Evolutionary conservation across 2,888 invertebrate species (phyloP).

Genomic region (Zaprionus bogoriensis): DNA sequence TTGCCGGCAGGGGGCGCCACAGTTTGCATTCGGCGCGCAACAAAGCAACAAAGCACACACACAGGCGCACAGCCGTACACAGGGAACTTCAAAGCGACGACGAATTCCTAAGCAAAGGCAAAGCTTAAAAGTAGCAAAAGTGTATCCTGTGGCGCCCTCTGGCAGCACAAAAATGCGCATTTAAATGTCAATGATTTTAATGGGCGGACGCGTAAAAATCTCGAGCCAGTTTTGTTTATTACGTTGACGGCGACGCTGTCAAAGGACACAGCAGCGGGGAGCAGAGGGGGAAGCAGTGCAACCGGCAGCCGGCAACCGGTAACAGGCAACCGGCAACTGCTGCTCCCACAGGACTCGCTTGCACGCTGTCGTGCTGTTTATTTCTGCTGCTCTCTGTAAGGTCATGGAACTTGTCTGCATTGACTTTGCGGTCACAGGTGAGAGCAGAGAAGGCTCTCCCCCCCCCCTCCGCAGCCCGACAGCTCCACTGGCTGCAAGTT

Average conservation of each 20-base stretch:
- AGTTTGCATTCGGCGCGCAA: slow-evolving; percentile 47
- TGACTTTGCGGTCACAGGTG: slow-evolving; percentile 52
- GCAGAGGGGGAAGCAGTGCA: neutral
- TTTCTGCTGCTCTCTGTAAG: slow-evolving; percentile 78
- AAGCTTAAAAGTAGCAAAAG: slow-evolving; percentile 60
- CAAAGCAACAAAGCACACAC: slow-evolving; percentile 64
- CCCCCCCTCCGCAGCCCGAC: too few species aligned
- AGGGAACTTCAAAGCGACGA: slow-evolving; percentile 57
- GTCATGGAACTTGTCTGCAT: slow-evolving; percentile 81
- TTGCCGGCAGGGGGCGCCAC: slow-evolving; percentile 35
- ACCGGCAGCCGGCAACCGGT: neutral
- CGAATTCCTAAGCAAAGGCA: slow-evolving; percentile 24
- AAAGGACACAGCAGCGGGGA: slow-evolving; percentile 22
- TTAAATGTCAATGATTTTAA: slow-evolving; percentile 80
- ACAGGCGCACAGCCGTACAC: slow-evolving; percentile 20
- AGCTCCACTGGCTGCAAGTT: slow-evolving; percentile 54
- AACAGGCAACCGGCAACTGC: neutral
- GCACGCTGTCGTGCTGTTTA: slow-evolving; percentile 43
- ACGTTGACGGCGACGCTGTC: slow-evolving; percentile 41
- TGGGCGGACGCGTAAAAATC: slow-evolving; percentile 73
- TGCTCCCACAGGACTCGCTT: slow-evolving; percentile 37
- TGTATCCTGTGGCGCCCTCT: slow-evolving; percentile 54
- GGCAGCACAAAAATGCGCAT: slow-evolving; percentile 54
- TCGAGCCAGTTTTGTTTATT: slow-evolving; percentile 75
- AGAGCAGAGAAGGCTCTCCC: neutral